Conservation (phyloP, 2,797 vertebrate species). For the Brachymystax lenok region DNA sequence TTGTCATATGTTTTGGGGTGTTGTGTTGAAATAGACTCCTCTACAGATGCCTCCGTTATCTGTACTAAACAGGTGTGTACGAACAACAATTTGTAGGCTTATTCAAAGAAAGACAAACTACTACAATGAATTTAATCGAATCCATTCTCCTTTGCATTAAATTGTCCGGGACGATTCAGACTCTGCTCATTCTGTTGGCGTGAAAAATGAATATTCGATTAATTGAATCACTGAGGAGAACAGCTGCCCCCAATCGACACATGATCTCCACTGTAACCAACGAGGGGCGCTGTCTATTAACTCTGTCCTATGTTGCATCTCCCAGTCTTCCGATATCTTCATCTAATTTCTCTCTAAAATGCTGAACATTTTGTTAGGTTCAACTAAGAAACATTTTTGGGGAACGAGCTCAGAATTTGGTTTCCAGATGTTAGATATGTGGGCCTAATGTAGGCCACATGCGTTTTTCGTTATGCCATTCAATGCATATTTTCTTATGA, state of each 20-base stretch:
- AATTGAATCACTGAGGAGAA: constrained; percentile 35
- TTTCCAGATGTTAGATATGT: neutral
- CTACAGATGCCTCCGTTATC: neutral
- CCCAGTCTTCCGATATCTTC: constrained; percentile 10
- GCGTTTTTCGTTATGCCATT: neutral
- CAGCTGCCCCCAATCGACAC: constrained; percentile 68
- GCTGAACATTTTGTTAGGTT: neutral
- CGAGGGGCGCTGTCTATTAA: constrained; percentile 78
- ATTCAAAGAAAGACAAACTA: neutral
- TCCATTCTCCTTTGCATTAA: neutral
- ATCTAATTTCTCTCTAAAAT: neutral
- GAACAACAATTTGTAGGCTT: neutral
- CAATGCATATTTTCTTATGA: too few relatives aligned
- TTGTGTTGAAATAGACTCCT: neutral
- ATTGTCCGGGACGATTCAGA: neutral
- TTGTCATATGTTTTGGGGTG: neutral
- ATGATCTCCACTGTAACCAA: constrained; percentile 76
- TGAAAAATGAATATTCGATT: neutral
- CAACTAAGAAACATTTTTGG: neutral
- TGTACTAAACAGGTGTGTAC: neutral
- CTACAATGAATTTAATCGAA: neutral
- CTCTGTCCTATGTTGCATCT: constrained; percentile 51
- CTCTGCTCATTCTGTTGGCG: neutral
- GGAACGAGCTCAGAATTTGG: neutral
- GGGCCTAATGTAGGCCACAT: neutral